Conservation (phyloP, 2,888 invertebrate species). For the Congeria kusceri region DNA sequence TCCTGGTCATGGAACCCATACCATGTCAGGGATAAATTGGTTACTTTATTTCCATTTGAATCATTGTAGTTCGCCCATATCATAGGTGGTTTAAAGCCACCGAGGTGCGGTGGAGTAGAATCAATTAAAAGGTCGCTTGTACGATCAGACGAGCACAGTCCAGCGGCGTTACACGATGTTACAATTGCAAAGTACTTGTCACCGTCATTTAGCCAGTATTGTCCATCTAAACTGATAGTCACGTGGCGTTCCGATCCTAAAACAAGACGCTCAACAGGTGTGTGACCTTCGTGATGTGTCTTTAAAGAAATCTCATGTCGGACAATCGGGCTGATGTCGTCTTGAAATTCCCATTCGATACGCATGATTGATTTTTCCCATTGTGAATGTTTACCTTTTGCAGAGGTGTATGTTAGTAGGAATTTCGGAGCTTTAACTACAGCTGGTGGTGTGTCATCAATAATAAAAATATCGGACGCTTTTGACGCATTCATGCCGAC, state of each 20-base stretch:
- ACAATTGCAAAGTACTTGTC: constrained; percentile 57
- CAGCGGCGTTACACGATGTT: constrained; percentile 67
- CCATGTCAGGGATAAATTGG: constrained; percentile 59
- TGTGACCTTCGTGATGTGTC: constrained; percentile 61
- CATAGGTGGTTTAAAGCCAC: constrained; percentile 63
- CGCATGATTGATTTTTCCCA: constrained; percentile 63
- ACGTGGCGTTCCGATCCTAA: constrained; percentile 42
- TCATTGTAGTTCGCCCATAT: constrained; percentile 39
- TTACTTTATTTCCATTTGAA: background rate
- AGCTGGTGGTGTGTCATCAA: constrained; percentile 45
- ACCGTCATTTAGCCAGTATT: constrained; percentile 53
- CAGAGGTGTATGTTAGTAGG: background rate
- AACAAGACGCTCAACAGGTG: constrained; percentile 46
- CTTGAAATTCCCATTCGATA: constrained; percentile 48
- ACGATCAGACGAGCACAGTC: constrained; percentile 55
- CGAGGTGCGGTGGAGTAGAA: constrained; percentile 68
- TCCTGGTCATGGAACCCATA: constrained; percentile 67
- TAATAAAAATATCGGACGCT: constrained; percentile 40
- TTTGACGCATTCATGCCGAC: constrained; percentile 26
- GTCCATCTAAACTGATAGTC: constrained; percentile 38
- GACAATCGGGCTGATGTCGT: constrained; percentile 57
- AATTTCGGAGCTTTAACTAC: constrained; percentile 21
- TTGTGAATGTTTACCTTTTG: background rate
- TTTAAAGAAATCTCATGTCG: constrained; percentile 42
- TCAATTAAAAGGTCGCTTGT: constrained; percentile 63